These are phyloP conservation scores for Omphaloscelis lunosa DNA, from an alignment of 2,888 invertebrate species.

Conservation along the genomic window DNA sequence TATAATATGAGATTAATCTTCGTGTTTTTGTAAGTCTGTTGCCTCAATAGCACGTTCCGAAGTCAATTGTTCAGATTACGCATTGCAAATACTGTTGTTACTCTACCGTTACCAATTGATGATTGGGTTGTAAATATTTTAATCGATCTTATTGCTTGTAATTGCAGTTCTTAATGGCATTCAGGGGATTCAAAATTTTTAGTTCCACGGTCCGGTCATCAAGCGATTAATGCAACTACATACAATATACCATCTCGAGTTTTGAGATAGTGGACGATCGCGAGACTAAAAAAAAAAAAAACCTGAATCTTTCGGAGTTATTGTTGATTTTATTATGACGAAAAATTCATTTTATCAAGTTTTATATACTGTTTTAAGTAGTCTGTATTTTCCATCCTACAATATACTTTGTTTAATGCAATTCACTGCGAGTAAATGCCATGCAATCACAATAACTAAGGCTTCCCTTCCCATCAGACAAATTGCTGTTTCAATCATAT, in stretches of 20 bases:
- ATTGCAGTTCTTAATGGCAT: neutral
- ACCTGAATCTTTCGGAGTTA: neutral
- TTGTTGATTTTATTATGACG: neutral
- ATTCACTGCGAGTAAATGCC: conserved; percentile 30
- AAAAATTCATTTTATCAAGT: neutral
- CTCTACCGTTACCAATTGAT: neutral
- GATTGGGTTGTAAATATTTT: conserved; percentile 18
- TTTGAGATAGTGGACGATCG: neutral
- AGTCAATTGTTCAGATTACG: neutral
- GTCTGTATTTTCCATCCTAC: neutral
- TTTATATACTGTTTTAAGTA: neutral
- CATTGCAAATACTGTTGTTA: neutral
- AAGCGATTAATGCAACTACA: neutral
- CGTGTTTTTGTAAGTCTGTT: neutral
- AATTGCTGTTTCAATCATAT: conserved; percentile 40
- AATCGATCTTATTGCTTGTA: neutral
- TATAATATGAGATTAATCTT: neutral
- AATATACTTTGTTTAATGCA: conserved; percentile 27
- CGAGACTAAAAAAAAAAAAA: neutral
- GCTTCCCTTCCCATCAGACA: conserved; percentile 38
- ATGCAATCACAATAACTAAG: conserved; percentile 45
- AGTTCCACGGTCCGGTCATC: neutral
- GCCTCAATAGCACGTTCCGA: neutral
- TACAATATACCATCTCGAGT: neutral
- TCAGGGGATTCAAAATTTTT: neutral